Base-by-base conservation (phyloP, 2,888 invertebrate genomes). In the Phania funesta region DNA sequence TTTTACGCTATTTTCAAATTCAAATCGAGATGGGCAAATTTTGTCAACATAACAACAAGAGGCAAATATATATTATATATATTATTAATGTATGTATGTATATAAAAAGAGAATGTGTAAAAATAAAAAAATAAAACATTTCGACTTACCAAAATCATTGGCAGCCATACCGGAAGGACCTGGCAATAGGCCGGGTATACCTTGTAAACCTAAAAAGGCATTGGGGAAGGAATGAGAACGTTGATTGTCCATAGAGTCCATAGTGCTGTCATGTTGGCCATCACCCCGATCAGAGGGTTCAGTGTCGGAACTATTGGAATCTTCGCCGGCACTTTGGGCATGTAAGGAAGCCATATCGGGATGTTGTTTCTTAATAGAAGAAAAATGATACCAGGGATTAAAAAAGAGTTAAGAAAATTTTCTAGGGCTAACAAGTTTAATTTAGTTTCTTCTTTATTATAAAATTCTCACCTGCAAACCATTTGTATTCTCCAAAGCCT, bases 81-180 rank as follows among this genome's bases (percentile, higher is more conserved):
- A 56, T 58, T 77, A 58, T 60, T 54, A 44, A 65, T 22, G 52
- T 50, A 56, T 44, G 46, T n/a, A n/a, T n/a, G n/a, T n/a, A n/a
- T n/a, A n/a, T n/a, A 60, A 58, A 62, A 9, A 44, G n/a, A 44
- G 16, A 16, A 16, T 64, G 44, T 20, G 16, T 16, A 26, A 26
- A n/a, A 32, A 54, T 41, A 35, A 62, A 0, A 44, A 52, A 54
- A n/a, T 24, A 6, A 80, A 75, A 60, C 1, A 24, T 48, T 5
- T 44, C 18, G 68, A 94, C 95, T 95, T 92, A 95, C 95, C 95
- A 92, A 96, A 96, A 91, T 95, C 96, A 91, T 95, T 95, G 91
- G 95, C 93, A 88, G 93, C 93, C 91, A 96, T 95, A 88, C 96
- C 96, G 84, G 97, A 97, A 41, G 96, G 96, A 87, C 97, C 96